Percentiles rank a stretch among this genome's conserved stretches.
These are phyloP conservation scores for Pholis gunnellus DNA, from an alignment of 2,113 vertebrate genomes.

Conservation along the genomic window DNA sequence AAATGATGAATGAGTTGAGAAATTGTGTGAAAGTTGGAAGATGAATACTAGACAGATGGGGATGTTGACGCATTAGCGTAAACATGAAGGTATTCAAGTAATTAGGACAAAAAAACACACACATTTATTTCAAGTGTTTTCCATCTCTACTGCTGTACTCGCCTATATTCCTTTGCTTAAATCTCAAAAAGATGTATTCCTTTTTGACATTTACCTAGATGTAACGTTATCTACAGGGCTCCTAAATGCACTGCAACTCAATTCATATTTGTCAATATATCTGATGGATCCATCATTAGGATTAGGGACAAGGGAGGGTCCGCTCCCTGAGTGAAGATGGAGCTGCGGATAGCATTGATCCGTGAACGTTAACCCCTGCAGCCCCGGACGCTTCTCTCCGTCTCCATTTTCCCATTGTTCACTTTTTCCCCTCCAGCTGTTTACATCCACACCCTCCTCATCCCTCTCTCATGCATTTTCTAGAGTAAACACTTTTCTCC, in stretches of 20 bases:
- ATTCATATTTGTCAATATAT: conserved; percentile 62
- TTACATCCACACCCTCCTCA: conserved; percentile 66
- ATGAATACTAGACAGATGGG: conserved; percentile 52
- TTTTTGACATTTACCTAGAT: conserved; percentile 42
- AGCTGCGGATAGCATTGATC: conserved; percentile 73
- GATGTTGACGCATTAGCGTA: conserved; percentile 37
- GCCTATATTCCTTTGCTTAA: background rate
- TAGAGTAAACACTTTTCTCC: conserved; percentile 73
- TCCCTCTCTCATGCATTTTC: conserved; percentile 66
- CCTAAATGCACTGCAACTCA: conserved; percentile 39
- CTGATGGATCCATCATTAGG: conserved; percentile 48
- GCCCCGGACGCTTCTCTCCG: conserved; percentile 33
- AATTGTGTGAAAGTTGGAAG: conserved; percentile 56
- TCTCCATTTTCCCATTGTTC: conserved; percentile 73
- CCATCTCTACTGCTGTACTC: background rate
- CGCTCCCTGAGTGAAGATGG: conserved; percentile 47
- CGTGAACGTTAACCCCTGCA: conserved; percentile 67
- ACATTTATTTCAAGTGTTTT: background rate
- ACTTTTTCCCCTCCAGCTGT: conserved; percentile 73
- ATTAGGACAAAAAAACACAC: background rate
- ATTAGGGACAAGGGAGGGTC: conserved; percentile 53
- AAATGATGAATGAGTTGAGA: conserved; percentile 62
- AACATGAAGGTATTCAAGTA: conserved; percentile 20
- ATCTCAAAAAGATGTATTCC: conserved; percentile 12
- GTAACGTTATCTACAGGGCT: background rate